phyloP scores from a whole-genome alignment of 2,797 vertebrate genomes.

The Pangasius mekongensis region DNA sequence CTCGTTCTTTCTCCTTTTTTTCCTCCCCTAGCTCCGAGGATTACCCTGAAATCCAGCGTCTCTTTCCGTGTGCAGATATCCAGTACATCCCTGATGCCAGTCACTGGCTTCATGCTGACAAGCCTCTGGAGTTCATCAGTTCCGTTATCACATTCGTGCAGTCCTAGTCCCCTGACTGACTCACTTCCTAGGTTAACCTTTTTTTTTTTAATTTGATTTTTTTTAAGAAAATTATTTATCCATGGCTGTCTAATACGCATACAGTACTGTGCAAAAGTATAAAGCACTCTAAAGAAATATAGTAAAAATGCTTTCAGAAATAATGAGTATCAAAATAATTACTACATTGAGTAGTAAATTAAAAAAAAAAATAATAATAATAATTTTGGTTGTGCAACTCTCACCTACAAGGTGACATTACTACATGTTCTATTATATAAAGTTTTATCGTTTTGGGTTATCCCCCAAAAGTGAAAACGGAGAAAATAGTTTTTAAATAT shows the following conservation, averaged over 20 bases:
- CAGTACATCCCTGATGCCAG: constrained; percentile 88
- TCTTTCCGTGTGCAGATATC: constrained; percentile 88
- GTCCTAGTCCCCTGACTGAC: constrained; percentile 67
- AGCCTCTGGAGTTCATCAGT: constrained; percentile 89
- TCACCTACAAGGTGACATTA: background rate
- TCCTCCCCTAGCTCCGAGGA: constrained; percentile 80
- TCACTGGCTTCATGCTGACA: constrained; percentile 93
- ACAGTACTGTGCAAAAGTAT: constrained; percentile 13
- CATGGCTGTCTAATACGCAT: constrained; percentile 30
- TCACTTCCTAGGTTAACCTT: background rate
- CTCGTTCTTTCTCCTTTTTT: background rate
- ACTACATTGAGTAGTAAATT: too few species aligned
- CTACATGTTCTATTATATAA: background rate
- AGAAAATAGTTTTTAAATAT: background rate
- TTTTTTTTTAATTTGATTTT: background rate
- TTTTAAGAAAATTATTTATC: background rate
- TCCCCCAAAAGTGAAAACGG: background rate
- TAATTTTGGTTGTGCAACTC: background rate
- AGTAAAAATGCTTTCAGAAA: background rate
- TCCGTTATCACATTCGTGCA: constrained; percentile 86
- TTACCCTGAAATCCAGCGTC: constrained; percentile 87
- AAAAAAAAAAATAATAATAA: too few species aligned
- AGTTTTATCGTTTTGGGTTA: background rate
- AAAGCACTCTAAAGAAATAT: background rate
- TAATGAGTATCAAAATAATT: background rate